phyloP scores from a whole-genome alignment of 2,113 vertebrate genomes.

The Tyto alba region DNA sequence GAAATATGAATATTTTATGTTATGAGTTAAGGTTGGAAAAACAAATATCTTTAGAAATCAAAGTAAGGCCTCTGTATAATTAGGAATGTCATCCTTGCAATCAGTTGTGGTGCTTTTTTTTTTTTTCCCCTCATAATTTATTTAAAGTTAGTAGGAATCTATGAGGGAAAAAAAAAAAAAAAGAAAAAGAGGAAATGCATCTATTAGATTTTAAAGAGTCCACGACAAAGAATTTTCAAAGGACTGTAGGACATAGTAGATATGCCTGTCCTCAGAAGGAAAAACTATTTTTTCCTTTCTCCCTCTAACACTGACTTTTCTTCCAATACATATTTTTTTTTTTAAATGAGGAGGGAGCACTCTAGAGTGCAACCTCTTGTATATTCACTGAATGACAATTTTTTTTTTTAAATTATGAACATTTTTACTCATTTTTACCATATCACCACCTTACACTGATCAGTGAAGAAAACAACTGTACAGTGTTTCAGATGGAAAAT shows the following conservation, averaged over 20 bases:
- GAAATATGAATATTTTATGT: background rate
- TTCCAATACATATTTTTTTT: background rate
- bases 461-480: accelerated
- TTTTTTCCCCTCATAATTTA: too few relatives aligned
- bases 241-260: background rate
- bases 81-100: background rate
- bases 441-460: background rate
- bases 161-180: too few relatives aligned
- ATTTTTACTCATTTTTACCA: background rate
- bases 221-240: background rate
- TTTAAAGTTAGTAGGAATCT: background rate
- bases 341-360: accelerated
- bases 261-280: background rate
- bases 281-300: background rate
- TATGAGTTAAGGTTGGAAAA: background rate
- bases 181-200: background rate
- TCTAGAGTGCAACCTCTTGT: background rate
- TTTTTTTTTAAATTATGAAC: background rate
- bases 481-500: background rate
- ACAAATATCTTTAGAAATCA: background rate
- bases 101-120: background rate
- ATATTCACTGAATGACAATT: background rate
- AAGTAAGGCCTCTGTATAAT: background rate
- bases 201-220: background rate
- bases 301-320: background rate